Evolutionary conservation across 2,888 invertebrate genomes (phyloP).

Genomic region (Stenotaenia linearis): DNA sequence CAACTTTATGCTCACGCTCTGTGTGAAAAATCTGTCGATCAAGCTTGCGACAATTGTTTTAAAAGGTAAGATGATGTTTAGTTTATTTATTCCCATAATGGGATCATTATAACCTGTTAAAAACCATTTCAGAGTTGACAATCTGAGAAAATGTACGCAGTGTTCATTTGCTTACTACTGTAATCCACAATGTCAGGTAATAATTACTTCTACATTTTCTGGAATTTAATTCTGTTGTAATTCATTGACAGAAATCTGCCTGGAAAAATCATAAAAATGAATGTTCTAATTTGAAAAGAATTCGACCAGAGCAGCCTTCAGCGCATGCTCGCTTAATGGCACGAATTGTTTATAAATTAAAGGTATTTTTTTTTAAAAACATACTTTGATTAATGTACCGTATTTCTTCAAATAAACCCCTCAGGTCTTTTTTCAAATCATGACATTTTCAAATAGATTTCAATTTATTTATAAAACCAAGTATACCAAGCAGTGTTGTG

Average conservation of each 20-base stretch:
- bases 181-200: constrained; percentile 64
- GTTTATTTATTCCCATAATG: background rate
- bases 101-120: background rate
- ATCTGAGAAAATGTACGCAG: constrained; percentile 61
- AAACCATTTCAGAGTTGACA: constrained; percentile 37
- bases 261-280: constrained; percentile 11
- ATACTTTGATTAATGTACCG: background rate
- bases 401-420: too few species aligned
- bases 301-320: background rate
- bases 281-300: background rate
- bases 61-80: constrained; percentile 53
- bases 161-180: constrained; percentile 82
- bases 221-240: background rate
- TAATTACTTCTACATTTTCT: background rate
- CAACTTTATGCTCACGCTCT: constrained; percentile 70
- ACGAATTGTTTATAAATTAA: background rate
- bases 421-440: too few species aligned
- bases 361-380: background rate
- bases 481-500: too few species aligned
- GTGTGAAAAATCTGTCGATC: constrained; percentile 50
- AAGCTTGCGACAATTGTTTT: constrained; percentile 71
- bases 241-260: background rate
- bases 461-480: too few species aligned
- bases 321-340: background rate
- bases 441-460: too few species aligned